A percentile compares a stretch with the other conserved stretches of the same genome.
Evolutionary conservation across 2,888 invertebrate genomes (phyloP).

Genomic region (Carterocephalus palaemon): DNA sequence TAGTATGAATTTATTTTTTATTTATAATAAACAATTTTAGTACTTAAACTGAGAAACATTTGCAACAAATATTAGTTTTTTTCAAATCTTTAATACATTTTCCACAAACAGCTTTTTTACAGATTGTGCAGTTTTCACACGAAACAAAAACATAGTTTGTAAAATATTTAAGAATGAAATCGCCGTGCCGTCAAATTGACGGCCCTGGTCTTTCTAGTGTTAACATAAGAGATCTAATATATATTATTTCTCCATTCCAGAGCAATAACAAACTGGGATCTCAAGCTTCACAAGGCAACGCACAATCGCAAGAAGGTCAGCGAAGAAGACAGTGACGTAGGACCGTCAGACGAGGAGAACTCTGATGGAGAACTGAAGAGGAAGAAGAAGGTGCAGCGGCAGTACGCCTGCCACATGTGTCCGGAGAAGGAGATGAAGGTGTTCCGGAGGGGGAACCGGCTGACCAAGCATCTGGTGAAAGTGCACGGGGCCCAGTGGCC

Average conservation of each 20-base stretch:
- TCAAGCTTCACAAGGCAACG: slow-evolving; percentile 76
- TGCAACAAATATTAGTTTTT: too few relatives aligned
- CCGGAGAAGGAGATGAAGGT: slow-evolving; percentile 69
- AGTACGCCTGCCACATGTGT: slow-evolving; percentile 86
- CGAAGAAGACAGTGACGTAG: slow-evolving; percentile 32
- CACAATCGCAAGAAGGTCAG: slow-evolving; percentile 52
- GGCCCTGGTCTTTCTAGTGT: too few relatives aligned
- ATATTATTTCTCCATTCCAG: slow-evolving; percentile 47
- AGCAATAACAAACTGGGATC: slow-evolving; percentile 79
- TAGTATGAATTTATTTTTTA: neutral
- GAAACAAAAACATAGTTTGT: too few relatives aligned
- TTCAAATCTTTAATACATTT: neutral
- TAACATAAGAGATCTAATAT: too few relatives aligned
- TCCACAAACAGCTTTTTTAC: too few relatives aligned
- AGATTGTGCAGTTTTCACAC: too few relatives aligned
- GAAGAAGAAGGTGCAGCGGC: slow-evolving; percentile 46
- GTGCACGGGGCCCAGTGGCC: slow-evolving; percentile 86
- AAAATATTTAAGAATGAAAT: too few relatives aligned
- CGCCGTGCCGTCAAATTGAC: too few relatives aligned
- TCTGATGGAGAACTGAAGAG: slow-evolving; percentile 43
- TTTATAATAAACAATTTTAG: neutral
- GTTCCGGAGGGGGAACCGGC: slow-evolving; percentile 81
- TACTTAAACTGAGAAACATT: too few relatives aligned
- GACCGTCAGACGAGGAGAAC: slow-evolving; percentile 43
- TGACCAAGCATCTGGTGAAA: slow-evolving; percentile 86